Evolutionary conservation across 37 sponge, comb jelly and placozoan genomes (phyloP), one percentile per base, ranked within the genome.

Genomic region (Crambe crambe): DNA sequence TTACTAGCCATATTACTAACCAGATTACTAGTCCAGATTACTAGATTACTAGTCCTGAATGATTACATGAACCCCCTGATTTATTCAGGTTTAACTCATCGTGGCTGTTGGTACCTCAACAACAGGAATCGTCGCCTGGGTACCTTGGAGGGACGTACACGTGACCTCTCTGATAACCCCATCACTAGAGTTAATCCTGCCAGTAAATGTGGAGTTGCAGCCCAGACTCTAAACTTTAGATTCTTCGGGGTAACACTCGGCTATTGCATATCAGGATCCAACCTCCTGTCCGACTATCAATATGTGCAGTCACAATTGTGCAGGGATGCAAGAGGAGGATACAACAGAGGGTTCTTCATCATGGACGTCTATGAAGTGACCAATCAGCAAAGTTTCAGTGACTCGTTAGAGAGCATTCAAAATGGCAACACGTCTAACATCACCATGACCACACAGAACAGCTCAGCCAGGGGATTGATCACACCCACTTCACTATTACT

Each of bases 251-350:
- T 90, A 0, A 22, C 76, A 2, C 21, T 68, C 3, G 81, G 81
- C 17, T 85, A 75, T 65, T 90, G 90, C 56, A 72, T 85, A 37
- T 85, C 90, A 0, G 90, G 90, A 0, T 84, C 85, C 17, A 90
- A 76, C 34, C 17, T 47, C 0, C 44, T 59, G 21, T 63, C 42
- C 37, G 81, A 75, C 65, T 90, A 85, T 27, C 68, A 68, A 56
- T 31, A 42, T 6, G 10, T 38, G 1, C 15, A 47, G 2, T 25
- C 68, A 1, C 34, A 37, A 0, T n/a, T 36, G 42, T 88, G 89
- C 43, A 32, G 44, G 18, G 71, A 82, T 62, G 89, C 83, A 20
- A 68, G 34, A 42, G 89, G 89, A 27, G 83, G 40, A 47, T 72
- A 77, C 47, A 3, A 9, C 39, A 36, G 62, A 2, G 71, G 56